Conservation (phyloP, 2,113 vertebrate species). For the Cochlearius cochlearius region DNA sequence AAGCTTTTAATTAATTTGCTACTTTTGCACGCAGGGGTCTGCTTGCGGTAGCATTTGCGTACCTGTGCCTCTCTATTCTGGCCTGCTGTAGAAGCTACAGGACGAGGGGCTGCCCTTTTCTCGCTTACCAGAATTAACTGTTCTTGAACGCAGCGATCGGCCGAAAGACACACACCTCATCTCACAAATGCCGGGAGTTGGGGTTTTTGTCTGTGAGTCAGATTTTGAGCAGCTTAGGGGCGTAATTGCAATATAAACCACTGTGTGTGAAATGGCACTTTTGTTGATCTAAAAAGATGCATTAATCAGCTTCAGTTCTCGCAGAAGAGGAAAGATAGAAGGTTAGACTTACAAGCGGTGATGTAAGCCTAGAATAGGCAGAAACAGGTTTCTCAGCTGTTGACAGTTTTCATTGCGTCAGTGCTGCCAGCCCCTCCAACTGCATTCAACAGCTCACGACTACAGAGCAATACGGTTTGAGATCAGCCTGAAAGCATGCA, state of each 20-base stretch:
- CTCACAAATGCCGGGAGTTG: constrained; percentile 61
- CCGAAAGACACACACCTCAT: constrained; percentile 72
- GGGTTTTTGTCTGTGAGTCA: constrained; percentile 37
- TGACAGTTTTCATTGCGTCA: background rate
- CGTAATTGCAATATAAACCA: background rate
- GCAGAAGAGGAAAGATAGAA: background rate
- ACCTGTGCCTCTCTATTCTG: constrained; percentile 24
- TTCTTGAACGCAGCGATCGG: constrained; percentile 22
- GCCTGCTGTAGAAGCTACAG: constrained; percentile 68
- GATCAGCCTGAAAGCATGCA: background rate
- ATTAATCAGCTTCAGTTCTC: background rate
- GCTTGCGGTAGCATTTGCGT: background rate
- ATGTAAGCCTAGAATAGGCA: background rate
- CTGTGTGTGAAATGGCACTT: background rate
- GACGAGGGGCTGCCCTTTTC: constrained; percentile 77
- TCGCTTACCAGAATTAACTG: constrained; percentile 75
- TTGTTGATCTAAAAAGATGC: background rate
- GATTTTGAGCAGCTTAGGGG: background rate
- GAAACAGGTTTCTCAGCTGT: background rate
- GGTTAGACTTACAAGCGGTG: background rate
- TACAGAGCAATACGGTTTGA: background rate
- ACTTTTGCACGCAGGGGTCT: constrained; percentile 26
- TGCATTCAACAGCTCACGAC: background rate
- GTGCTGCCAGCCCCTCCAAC: background rate
- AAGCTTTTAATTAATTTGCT: background rate